Evolutionary conservation across 1,140 invertebrate species (phyloP), one percentile per base, ranked within the genome.

Genomic region (Schmidtea mediterranea): DNA sequence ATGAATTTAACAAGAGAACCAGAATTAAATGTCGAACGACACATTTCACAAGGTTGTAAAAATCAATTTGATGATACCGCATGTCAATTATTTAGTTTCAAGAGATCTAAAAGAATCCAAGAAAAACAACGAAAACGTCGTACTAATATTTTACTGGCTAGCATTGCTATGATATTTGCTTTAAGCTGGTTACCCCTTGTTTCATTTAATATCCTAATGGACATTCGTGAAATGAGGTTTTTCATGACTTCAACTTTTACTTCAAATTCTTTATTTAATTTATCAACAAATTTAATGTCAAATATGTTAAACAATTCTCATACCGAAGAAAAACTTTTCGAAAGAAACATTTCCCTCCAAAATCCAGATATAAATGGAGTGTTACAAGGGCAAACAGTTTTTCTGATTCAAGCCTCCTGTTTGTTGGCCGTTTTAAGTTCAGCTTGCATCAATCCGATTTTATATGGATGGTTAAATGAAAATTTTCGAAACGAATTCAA

Each of bases 391-490:
- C 26, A 32, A 32, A 32, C 40, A 3, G 40, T 41, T 19, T 41
- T 23, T 41, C 40, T 41, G 12, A 23, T 41, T 6, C 40, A 41
- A 23, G 40, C 40, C 10, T 3, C 22, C 77, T 19, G 64, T 77
- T 18, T 80, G 78, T 56, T 78, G 80, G 56, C 76, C 53, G 73
- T 74, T 49, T 13, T 77, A 75, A 75, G 73, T 0, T 76, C 74
- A 40, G 77, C 78, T 10, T 78, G 77, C 53, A 77, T 76, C 18
- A 80, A 81, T 62, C 78, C 78, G 0, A 74, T 78, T 67, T 60
- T 77, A 65, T 69, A 74, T 57, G 72, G 72, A 47, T 72, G 66
- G 65, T 57, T 72, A 8, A 71, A 71, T 54, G 67, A 71, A 26
- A 71, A 71, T 54, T 71, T 71, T 54, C 55, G 65, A 1, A 69